phyloP scores from a whole-genome alignment of 1,140 invertebrate genomes.

The Atta texana region DNA sequence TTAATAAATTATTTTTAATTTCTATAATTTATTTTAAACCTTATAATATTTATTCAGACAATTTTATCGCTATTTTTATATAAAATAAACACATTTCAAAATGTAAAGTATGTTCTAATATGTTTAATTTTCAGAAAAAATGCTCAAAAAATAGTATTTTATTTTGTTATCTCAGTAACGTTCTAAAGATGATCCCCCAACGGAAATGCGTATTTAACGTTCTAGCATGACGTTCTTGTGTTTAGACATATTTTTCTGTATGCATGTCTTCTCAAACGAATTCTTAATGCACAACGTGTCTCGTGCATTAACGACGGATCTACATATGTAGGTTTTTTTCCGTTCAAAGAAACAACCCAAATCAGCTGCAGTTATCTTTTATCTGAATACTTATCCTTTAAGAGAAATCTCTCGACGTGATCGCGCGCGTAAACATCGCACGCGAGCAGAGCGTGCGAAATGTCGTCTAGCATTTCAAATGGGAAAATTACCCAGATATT shows the following conservation, averaged over 20 bases:
- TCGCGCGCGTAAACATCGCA: constrained; percentile 6
- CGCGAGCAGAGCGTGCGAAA: constrained; percentile 34
- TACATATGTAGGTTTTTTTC: constrained; percentile 53
- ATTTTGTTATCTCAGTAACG: background rate
- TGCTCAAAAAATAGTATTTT: background rate
- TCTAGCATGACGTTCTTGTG: constrained; percentile 54
- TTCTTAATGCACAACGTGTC: constrained; percentile 70
- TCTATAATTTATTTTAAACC: constrained; percentile 12
- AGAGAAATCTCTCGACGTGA: constrained; percentile 24
- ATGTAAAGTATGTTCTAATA: constrained; percentile 1
- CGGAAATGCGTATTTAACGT: constrained; percentile 41
- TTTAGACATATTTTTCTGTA: constrained; percentile 65
- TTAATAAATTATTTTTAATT: background rate
- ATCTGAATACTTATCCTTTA: constrained; percentile 42
- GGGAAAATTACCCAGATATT: constrained; percentile 24
- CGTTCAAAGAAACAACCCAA: constrained; percentile 64
- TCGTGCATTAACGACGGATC: constrained; percentile 59
- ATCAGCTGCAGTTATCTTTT: constrained; percentile 65
- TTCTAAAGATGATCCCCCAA: background rate
- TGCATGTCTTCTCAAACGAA: constrained; percentile 17
- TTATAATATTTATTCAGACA: background rate
- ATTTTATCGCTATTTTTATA: background rate
- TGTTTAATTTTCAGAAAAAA: background rate
- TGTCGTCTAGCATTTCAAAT: constrained; percentile 28
- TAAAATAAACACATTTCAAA: background rate